Evolutionary conservation across 2,888 invertebrate species (phyloP).

Genomic region (Meloe dianella): DNA sequence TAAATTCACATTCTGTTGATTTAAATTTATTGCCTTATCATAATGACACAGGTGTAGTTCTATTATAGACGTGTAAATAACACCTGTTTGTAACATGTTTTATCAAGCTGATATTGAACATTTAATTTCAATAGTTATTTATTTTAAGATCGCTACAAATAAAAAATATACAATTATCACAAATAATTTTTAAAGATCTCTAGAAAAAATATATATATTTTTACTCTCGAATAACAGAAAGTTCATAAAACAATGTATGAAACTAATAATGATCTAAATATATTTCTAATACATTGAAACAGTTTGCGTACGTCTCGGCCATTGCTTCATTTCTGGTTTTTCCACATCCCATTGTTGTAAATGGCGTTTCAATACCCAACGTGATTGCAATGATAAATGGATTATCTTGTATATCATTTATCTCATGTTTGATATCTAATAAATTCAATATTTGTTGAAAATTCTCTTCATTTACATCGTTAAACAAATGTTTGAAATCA

Average conservation of each 20-base stretch:
- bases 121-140: not conserved
- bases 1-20: too few relatives aligned
- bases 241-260: too few relatives aligned
- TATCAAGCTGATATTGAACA: not conserved
- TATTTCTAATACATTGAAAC: not conserved
- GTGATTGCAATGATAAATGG: conserved; percentile 39
- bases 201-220: too few relatives aligned
- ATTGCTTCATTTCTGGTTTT: conserved; percentile 15
- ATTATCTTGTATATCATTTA: conserved; percentile 38
- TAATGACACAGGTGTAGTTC: not conserved
- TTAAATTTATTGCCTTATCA: not conserved
- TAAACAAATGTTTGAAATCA: conserved; percentile 41
- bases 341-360: conserved; percentile 37
- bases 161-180: not conserved
- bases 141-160: not conserved
- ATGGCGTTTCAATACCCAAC: conserved; percentile 48
- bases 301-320: too few relatives aligned
- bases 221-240: too few relatives aligned
- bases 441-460: conserved; percentile 41
- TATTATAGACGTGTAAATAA: not conserved
- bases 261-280: not conserved
- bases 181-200: too few relatives aligned
- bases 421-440: conserved; percentile 41
- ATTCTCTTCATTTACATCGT: conserved; percentile 36
- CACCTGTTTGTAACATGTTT: not conserved